Evolutionary conservation across 1,140 invertebrate genomes (phyloP), one percentile per base, ranked within the genome.

Genomic region (Aphelenchoides fujianensis): DNA sequence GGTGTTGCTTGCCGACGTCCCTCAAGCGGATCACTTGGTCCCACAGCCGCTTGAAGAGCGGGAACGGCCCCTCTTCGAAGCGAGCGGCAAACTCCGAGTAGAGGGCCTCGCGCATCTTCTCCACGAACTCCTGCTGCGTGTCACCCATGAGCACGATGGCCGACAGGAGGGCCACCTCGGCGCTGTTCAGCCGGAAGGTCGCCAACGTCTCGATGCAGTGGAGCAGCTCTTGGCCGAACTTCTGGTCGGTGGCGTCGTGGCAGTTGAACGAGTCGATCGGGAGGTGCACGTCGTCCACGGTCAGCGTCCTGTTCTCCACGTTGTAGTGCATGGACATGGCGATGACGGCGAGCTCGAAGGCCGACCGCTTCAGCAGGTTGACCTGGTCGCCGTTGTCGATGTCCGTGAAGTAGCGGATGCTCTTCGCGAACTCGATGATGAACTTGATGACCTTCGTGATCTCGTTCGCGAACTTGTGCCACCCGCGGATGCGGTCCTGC

Each of bases 361-460:
- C 70, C 2, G 62, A 37, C 32, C 48, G 30, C 41, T 78, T 78
- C 63, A 78, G 30, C 12, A 76, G 32, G 9, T 37, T 41, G 36
- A 78, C 80, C 63, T 78, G 76, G 31, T 76, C 63, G 55, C 70
- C 53, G 68, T 78, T 77, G 31, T 63, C 34, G 19, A 78, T 16
- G 23, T 37, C 41, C 7, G 62, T 23, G 34, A 78, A 78, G 5
- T 30, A 57, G 34, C 59, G 48, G 16, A 80, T 68, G 7, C 30
- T 23, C 31, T 78, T 78, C 23, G 76, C 76, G 27, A 80, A 78
- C 63, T 78, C 76, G 54, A 78, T 78, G n/a, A 78, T 77, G 32
- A 48, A 81, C 57, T 71, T 66, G 35, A 80, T 81, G 3, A 78
- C 69, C 62, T 73, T 68, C 9, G 79, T 78, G 23, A 78, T 27